Conservation (phyloP, 2,888 invertebrate species). For the Drosophila recens region DNA sequence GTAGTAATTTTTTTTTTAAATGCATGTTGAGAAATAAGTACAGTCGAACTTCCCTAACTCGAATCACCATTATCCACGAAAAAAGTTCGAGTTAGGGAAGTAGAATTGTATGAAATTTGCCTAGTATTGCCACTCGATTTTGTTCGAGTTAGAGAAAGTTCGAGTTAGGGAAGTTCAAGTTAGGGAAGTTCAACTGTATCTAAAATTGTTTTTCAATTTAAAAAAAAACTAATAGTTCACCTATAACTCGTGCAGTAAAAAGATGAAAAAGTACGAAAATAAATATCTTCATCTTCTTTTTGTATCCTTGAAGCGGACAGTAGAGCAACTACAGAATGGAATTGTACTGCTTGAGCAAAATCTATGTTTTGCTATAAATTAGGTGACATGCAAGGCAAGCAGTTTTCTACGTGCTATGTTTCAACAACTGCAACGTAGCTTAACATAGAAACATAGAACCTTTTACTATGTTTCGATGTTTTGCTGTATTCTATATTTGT, state of each 20-base stretch:
- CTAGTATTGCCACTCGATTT: too few species aligned
- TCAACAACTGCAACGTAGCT: background rate
- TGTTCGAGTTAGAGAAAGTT: too few species aligned
- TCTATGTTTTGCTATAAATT: conserved; percentile 30
- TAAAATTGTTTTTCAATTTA: background rate
- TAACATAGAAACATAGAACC: background rate
- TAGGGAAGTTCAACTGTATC: too few species aligned
- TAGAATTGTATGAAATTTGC: too few species aligned
- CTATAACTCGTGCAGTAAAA: too few species aligned
- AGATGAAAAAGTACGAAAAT: background rate
- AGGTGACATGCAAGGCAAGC: background rate
- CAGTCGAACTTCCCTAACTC: too few species aligned
- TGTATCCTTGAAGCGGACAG: conserved; percentile 10
- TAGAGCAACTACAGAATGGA: conserved; percentile 11
- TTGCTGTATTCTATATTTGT: background rate
- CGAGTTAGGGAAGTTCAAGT: too few species aligned
- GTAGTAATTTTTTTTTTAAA: too few species aligned
- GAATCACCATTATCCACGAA: too few species aligned
- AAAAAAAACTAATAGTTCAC: background rate
- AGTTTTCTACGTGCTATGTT: background rate
- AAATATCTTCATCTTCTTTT: background rate
- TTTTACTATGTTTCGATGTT: background rate
- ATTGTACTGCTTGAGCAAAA: conserved; percentile 1
- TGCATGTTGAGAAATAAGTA: too few species aligned
- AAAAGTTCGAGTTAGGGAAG: too few species aligned